Base-by-base conservation (phyloP, 2,888 invertebrate species). In the Amiota mariae region DNA sequence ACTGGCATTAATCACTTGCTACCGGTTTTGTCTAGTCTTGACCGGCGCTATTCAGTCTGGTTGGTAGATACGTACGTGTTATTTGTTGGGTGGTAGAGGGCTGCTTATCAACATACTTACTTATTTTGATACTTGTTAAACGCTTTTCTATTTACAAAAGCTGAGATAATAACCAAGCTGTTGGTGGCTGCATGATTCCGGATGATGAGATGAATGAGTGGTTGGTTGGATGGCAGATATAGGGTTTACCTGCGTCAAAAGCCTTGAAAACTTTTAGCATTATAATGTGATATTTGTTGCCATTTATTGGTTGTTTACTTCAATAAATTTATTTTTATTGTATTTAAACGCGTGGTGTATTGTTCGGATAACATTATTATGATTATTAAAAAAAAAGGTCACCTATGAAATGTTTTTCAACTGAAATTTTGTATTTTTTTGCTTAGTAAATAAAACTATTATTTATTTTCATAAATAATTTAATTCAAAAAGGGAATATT, bases 11-110 rank as follows among this genome's bases (percentile, higher is more conserved):
- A 49, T 61, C 61, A 74, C 70, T 78, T 49, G 3, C 15, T 24
- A 79, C 83, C 79, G 76, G 83, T 84, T 85, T 73, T 0, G 80
- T 72, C 84, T 76, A 66, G 80, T 77, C 68, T 36, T 64, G 47
- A 72, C 82, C 75, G 80, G 85, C 81, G 79, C 72, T 75, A 54
- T 78, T 64, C 79, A 80, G 83, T 83, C 85, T 82, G 61, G n/a
- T 66, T 59, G 63, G 46, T 64, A 66, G 59, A 9, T 59, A 15
- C 18, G 15, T 59, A 15, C 18, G 59, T 59, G 59, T 36, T 36
- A 6, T 36, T 36, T 36, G 8, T 36, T 36, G 36, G 36, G 6
- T 75, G 71, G 54, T 6, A n/a, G 74, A 48, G 73, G 68, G 64
- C 54, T 61, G 71, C 81, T 80, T 83, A 82, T 82, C 85, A 77